phyloP scores from a whole-genome alignment of 2,797 vertebrate genomes.

The Clamator glandarius region DNA sequence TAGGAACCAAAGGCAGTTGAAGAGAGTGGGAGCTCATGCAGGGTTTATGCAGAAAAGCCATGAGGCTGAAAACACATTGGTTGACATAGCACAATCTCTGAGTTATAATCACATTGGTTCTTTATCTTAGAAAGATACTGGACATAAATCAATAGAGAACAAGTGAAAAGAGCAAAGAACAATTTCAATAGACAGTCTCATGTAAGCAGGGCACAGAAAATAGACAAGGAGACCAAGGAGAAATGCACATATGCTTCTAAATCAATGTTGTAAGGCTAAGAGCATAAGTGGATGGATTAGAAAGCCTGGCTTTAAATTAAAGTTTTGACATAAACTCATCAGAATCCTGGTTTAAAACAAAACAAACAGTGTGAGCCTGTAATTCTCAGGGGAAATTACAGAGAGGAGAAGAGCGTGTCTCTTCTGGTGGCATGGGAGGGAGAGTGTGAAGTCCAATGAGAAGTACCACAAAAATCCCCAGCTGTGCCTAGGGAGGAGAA shows the following conservation, averaged over 20 bases:
- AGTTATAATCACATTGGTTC: background rate
- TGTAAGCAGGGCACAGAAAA: background rate
- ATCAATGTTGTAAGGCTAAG: background rate
- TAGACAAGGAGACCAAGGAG: background rate
- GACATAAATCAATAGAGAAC: background rate
- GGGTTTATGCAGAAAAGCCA: background rate
- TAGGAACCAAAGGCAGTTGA: background rate
- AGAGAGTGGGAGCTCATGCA: background rate
- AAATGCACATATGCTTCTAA: background rate
- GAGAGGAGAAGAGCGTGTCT: background rate
- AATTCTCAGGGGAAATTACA: conserved; percentile 47
- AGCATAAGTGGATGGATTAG: conserved; percentile 10
- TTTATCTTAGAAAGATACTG: background rate
- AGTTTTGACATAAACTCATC: conserved; percentile 30
- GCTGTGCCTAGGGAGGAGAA: background rate
- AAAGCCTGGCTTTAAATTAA: conserved; percentile 17
- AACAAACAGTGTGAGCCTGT: background rate
- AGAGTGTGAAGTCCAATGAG: background rate
- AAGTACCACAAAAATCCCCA: background rate
- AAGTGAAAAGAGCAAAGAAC: background rate
- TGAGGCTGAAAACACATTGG: background rate
- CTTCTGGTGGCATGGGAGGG: background rate
- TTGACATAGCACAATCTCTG: background rate
- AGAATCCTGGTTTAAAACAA: background rate
- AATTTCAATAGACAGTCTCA: background rate